These are phyloP conservation scores for Teleogryllus occipitalis DNA, from an alignment of 1,140 invertebrate genomes.

Conservation along the genomic window DNA sequence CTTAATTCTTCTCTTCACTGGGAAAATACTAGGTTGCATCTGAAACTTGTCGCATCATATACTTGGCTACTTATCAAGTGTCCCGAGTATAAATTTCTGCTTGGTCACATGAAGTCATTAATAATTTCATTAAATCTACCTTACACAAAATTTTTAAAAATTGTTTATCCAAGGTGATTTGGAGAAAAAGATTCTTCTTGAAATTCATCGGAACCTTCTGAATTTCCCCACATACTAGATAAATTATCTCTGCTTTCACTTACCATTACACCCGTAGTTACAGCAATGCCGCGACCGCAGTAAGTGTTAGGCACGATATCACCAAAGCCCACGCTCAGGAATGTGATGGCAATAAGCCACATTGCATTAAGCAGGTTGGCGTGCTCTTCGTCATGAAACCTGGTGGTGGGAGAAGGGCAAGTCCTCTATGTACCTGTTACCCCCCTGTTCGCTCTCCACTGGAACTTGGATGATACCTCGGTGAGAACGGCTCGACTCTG, in stretches of 20 bases:
- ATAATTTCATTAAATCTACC: no score
- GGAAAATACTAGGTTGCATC: no score
- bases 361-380: slow-evolving; percentile 96
- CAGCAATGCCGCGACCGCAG: slow-evolving; percentile 95
- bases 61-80: no score
- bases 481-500: neutral
- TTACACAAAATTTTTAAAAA: no score
- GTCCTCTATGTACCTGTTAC: neutral
- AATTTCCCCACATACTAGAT: neutral
- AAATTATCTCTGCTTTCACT: slow-evolving; percentile 36
- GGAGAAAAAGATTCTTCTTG: no score
- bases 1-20: no score
- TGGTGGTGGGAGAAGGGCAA: slow-evolving; percentile 35
- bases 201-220: no score
- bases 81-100: no score
- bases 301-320: slow-evolving; percentile 99
- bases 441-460: neutral
- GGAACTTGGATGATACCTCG: neutral
- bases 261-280: slow-evolving; percentile 98
- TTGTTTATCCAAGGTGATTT: no score
- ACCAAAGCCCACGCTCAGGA: slow-evolving; percentile 97
- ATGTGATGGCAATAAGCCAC: slow-evolving; percentile 98
- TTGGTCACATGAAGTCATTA: no score
- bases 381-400: slow-evolving; percentile 94
- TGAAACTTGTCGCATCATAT: no score